These are phyloP conservation scores for Troides aeacus DNA, from an alignment of 2,888 invertebrate genomes.

Conservation along the genomic window DNA sequence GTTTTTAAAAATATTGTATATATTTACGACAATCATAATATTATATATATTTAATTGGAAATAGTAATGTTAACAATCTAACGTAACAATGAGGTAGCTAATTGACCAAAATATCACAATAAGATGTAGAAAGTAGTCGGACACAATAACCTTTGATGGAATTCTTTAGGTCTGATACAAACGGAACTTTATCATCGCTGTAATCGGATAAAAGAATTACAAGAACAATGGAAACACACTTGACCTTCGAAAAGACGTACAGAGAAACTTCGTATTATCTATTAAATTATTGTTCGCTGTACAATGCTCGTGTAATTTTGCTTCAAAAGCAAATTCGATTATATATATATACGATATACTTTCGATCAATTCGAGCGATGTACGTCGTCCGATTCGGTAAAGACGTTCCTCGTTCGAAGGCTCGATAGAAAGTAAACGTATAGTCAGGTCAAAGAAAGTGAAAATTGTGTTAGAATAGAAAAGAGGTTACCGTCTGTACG, in stretches of 20 bases:
- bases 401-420: constrained; percentile 27
- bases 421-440: constrained; percentile 41
- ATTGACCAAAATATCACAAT: not conserved
- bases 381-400: constrained; percentile 13
- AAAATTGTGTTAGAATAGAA: constrained; percentile 43
- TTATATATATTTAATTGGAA: not conserved
- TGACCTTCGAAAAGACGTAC: constrained; percentile 28
- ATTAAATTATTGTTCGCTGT: constrained; percentile 4
- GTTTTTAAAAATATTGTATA: too few relatives aligned
- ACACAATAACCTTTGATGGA: not conserved
- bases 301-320: constrained; percentile 20
- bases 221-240: constrained; percentile 28
- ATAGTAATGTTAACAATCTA: not conserved
- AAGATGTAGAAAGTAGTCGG: not conserved
- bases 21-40: too few relatives aligned
- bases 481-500: constrained; percentile 29
- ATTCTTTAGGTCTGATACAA: constrained; percentile 7
- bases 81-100: not conserved
- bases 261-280: constrained; percentile 12
- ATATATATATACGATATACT: too few relatives aligned
- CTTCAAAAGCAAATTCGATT: constrained; percentile 18
- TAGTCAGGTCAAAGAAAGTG: constrained; percentile 42
- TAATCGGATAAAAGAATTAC: constrained; percentile 15
- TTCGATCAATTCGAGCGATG: constrained; percentile 14
- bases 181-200: constrained; percentile 13